Percentiles rank a stretch among this genome's conserved stretches.
Evolutionary conservation across 2,797 vertebrate genomes (phyloP).

Genomic region (Potorous gilbertii): DNA sequence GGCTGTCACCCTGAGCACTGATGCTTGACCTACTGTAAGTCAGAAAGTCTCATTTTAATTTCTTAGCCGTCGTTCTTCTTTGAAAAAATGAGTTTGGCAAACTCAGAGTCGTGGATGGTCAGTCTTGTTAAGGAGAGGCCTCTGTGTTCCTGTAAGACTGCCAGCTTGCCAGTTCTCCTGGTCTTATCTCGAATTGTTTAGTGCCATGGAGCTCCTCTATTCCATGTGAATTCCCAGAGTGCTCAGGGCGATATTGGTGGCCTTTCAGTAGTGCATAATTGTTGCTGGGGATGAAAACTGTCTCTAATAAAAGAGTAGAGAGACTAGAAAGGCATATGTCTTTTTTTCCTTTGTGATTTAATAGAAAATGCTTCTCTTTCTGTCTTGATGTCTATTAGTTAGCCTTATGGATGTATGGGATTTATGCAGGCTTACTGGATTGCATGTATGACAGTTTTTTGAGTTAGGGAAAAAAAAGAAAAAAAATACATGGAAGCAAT

Average conservation of each 20-base stretch:
- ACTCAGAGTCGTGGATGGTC: slow-evolving; percentile 21
- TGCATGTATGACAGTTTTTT: slow-evolving; percentile 48
- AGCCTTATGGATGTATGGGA: not conserved
- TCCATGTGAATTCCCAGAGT: slow-evolving; percentile 32
- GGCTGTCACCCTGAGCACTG: slow-evolving; percentile 55
- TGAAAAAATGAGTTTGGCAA: not conserved
- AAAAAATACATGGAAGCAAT: slow-evolving; percentile 49
- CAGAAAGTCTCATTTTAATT: slow-evolving; percentile 50
- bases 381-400: slow-evolving; percentile 9
- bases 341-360: slow-evolving; percentile 25
- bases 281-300: slow-evolving; percentile 17
- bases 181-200: slow-evolving; percentile 46
- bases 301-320: not conserved
- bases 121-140: not conserved
- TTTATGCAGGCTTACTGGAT: slow-evolving; percentile 49
- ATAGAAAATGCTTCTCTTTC: slow-evolving; percentile 32
- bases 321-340: not conserved
- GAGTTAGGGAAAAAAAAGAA: slow-evolving; percentile 46
- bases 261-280: slow-evolving; percentile 7
- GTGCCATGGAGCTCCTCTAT: slow-evolving; percentile 16
- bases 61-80: slow-evolving; percentile 18
- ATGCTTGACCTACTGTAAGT: slow-evolving; percentile 79
- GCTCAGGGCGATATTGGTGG: not conserved
- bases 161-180: not conserved
- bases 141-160: slow-evolving; percentile 27